phyloP scores from a whole-genome alignment of 1,140 invertebrate species.

The Pogonomyrmex barbatus region DNA sequence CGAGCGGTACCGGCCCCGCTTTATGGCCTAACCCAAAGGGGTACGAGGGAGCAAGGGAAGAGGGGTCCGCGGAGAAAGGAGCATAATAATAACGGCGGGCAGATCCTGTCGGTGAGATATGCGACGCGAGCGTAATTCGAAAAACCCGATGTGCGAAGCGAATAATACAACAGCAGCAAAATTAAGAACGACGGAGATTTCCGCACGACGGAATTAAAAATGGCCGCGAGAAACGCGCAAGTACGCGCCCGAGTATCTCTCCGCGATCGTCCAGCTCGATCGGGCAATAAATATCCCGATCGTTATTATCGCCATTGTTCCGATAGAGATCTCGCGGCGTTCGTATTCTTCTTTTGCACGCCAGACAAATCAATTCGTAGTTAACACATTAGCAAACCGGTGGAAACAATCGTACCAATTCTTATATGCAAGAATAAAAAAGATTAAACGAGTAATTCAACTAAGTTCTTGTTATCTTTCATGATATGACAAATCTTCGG shows the following conservation, averaged over 20 bases:
- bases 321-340: slow-evolving; percentile 9
- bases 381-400: slow-evolving; percentile 38
- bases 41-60: slow-evolving; percentile 17
- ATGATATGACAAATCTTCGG: neutral
- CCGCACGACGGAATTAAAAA: slow-evolving; percentile 30
- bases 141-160: slow-evolving; percentile 67
- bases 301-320: slow-evolving; percentile 45
- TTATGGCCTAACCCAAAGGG: slow-evolving; percentile 68
- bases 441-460: neutral
- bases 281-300: slow-evolving; percentile 39
- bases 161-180: slow-evolving; percentile 42
- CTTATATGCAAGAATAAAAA: neutral
- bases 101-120: slow-evolving; percentile 68
- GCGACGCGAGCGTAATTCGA: slow-evolving; percentile 63
- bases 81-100: slow-evolving; percentile 64
- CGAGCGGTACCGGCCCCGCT: slow-evolving; percentile 37
- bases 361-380: slow-evolving; percentile 17
- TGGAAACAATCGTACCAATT: neutral
- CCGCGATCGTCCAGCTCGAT: slow-evolving; percentile 37
- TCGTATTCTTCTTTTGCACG: neutral
- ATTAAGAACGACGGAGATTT: slow-evolving; percentile 38
- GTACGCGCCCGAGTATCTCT: slow-evolving; percentile 22
- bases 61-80: slow-evolving; percentile 52
- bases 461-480: neutral
- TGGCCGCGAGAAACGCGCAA: slow-evolving; percentile 3